Base-by-base conservation (phyloP, 2,113 vertebrate genomes). In the Corynorhinus townsendii region DNA sequence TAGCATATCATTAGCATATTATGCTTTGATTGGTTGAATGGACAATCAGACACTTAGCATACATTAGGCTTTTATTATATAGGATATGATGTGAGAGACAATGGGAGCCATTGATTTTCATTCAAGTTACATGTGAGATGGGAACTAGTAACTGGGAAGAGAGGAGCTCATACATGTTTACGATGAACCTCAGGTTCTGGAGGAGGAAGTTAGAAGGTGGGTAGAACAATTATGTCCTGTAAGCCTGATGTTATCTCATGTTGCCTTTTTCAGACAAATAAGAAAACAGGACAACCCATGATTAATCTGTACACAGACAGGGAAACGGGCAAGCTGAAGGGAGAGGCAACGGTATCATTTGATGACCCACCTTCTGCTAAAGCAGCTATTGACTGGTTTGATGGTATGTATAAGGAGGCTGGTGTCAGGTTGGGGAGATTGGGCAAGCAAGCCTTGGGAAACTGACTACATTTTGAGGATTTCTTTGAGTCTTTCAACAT, bases 201-300 rank as follows among this genome's bases (percentile, higher is more conserved):
- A 64, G 35, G 33, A 52, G 17, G 35, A 92, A 59, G 38, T 14
- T 62, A 20, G 54, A 59, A 69, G 15, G 76, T 35, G 11, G 11
- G 33, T 56, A 15, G 33, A 79, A 28, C 47, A 54, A 3, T 33
- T 47, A 16, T 64, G 19, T 84, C 7, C 11, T 94, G 3, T n/a
- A 38, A 93, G 84, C 38, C 33, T 90, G 20, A 71, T n/a, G 9
- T 26, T 16, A 19, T 26, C 15, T 89, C 5, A 19, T 71, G 49
- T 85, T 93, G 16, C 38, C 66, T 76, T 94, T 3, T 73, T 40
- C 71, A 99, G 99, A 97, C 99, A 35, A 99, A 99, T 97, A 99
- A 99, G 98, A 99, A 99, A 98, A 99, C 99, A 0, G 99, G 99
- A 66, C 98, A 99, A 93, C 99, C 99, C n/a, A 99, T 99, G 99